Evolutionary conservation across 2,888 invertebrate species (phyloP).

Genomic region (Hesperia comma): DNA sequence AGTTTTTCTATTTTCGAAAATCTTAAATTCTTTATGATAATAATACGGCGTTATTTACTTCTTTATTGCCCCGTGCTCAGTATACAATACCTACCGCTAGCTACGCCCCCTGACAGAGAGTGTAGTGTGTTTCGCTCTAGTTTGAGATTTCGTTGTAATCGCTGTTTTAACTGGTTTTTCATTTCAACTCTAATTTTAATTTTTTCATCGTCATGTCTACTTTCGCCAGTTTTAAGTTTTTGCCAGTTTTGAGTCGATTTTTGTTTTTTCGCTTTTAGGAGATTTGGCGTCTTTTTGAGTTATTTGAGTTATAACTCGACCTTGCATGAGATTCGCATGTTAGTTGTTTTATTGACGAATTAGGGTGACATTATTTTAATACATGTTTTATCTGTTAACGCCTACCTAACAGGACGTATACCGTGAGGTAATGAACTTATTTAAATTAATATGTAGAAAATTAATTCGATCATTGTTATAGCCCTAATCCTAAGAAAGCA

Average conservation of each 20-base stretch:
- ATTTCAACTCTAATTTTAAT: background rate
- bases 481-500: no score
- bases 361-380: background rate
- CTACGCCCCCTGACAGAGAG: no score
- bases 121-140: background rate
- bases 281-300: background rate
- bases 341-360: background rate
- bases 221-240: background rate
- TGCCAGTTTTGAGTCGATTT: background rate
- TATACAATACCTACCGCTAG: no score
- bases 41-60: no score
- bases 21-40: no score
- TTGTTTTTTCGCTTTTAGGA: background rate
- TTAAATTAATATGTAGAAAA: background rate
- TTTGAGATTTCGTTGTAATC: background rate
- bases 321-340: conserved; percentile 21
- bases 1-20: no score
- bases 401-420: conserved; percentile 73
- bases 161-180: background rate
- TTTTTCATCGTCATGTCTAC: background rate
- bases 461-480: no score
- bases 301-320: background rate
- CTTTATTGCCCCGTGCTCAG: no score
- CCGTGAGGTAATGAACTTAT: conserved; percentile 70
- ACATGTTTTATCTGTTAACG: conserved; percentile 56